Evolutionary conservation across 2,797 vertebrate species (phyloP).

Genomic region (Sparus aurata): DNA sequence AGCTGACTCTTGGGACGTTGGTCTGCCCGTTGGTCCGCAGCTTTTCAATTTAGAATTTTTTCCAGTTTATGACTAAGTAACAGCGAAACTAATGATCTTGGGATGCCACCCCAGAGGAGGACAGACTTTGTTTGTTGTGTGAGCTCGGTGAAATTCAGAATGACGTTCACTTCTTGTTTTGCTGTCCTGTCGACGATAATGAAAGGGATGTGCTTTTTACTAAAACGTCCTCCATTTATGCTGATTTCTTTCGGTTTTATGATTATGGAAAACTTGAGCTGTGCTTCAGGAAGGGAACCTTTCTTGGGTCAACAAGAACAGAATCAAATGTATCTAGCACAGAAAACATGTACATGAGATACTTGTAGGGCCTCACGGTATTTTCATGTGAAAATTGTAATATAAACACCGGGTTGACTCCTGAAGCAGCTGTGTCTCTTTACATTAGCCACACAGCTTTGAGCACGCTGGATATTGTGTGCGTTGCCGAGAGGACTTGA

Average conservation of each 20-base stretch:
- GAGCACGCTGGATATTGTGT: slow-evolving; percentile 9
- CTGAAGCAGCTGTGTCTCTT: background rate
- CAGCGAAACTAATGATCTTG: background rate
- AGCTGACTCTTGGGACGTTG: background rate
- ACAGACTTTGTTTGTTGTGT: too few species aligned
- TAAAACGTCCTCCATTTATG: too few species aligned
- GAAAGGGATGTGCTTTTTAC: too few species aligned
- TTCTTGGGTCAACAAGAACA: background rate
- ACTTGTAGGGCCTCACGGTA: background rate
- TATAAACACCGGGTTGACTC: background rate
- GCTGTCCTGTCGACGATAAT: too few species aligned
- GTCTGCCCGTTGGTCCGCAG: background rate
- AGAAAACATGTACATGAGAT: background rate
- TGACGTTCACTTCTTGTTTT: too few species aligned
- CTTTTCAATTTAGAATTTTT: background rate
- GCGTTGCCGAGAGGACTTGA: slow-evolving; percentile 2
- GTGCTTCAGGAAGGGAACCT: too few species aligned
- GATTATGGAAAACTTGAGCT: too few species aligned
- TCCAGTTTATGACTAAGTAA: background rate
- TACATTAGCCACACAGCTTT: background rate
- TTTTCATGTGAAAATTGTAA: background rate
- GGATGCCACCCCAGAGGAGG: too few species aligned
- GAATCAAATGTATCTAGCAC: background rate
- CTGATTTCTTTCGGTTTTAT: too few species aligned
- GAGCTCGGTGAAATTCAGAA: too few species aligned